Evolutionary conservation across 2,797 vertebrate species (phyloP).

Genomic region (Chlorospingus flavigularis): DNA sequence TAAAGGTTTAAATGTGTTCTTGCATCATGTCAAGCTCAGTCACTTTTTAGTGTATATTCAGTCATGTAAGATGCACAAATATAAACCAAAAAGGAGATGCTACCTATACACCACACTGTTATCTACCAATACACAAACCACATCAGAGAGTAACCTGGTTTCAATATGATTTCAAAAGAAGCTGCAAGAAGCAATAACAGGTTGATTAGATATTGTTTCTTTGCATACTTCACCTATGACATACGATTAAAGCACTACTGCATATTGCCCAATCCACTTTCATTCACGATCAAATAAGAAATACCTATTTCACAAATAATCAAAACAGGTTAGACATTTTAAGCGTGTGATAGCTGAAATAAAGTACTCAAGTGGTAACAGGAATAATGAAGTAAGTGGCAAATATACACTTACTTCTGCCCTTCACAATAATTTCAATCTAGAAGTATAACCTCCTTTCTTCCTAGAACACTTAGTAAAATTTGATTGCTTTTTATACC

Average conservation of each 20-base stretch:
- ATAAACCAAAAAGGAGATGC: neutral
- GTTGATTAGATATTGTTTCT: neutral
- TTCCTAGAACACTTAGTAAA: neutral
- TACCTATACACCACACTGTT: neutral
- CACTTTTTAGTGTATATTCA: neutral
- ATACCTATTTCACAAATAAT: neutral
- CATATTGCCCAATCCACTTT: neutral
- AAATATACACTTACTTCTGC: neutral
- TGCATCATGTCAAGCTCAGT: neutral
- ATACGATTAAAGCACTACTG: neutral
- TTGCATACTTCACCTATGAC: neutral
- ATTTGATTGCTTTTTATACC: neutral
- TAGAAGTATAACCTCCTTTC: neutral
- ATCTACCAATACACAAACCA: neutral
- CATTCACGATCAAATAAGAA: neutral
- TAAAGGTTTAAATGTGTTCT: neutral
- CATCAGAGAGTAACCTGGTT: neutral
- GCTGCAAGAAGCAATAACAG: neutral
- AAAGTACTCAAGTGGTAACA: neutral
- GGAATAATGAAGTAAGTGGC: neutral
- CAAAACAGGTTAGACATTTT: neutral
- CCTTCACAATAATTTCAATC: neutral
- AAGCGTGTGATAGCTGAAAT: neutral
- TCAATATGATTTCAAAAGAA: neutral
- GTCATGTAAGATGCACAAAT: neutral